phyloP scores from a whole-genome alignment of 1,140 invertebrate genomes.

The Caligus rogercresseyi region DNA sequence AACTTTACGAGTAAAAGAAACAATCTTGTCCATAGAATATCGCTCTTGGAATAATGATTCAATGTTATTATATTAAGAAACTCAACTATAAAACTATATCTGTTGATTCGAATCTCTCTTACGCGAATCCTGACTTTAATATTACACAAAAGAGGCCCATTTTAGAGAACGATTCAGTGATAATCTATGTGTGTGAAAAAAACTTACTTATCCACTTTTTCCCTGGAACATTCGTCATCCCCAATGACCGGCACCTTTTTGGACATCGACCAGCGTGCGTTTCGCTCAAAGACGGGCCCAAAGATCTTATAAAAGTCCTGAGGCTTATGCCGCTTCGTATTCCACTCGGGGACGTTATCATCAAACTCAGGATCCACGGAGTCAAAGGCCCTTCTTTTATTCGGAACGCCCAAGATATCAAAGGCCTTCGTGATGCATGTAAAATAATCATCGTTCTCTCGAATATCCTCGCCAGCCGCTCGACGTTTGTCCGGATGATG shows the following conservation, averaged over 20 bases:
- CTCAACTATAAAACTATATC: no score
- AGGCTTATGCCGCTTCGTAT: constrained; percentile 50
- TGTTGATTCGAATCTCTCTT: no score
- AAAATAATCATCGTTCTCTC: constrained; percentile 83
- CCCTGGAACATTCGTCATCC: constrained; percentile 34
- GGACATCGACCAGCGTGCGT: constrained; percentile 79
- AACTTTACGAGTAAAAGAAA: no score
- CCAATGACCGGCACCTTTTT: constrained; percentile 69
- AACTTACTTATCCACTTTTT: constrained; percentile 22
- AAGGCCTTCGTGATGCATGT: constrained; percentile 96
- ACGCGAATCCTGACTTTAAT: no score
- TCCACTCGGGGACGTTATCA: constrained; percentile 57
- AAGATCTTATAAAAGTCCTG: constrained; percentile 51
- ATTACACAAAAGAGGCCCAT: no score
- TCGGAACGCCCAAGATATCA: constrained; percentile 64
- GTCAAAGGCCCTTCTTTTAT: constrained; percentile 74
- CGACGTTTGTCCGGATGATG: constrained; percentile 96
- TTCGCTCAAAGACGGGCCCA: constrained; percentile 59
- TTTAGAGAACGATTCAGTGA: no score
- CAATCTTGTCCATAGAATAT: no score
- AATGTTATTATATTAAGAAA: no score
- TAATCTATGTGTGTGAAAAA: no score
- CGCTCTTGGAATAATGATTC: no score
- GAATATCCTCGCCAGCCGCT: constrained; percentile 61
- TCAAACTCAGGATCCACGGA: constrained; percentile 89